Evolutionary conservation across 2,113 vertebrate genomes (phyloP).

Genomic region (Podarcis cretensis): DNA sequence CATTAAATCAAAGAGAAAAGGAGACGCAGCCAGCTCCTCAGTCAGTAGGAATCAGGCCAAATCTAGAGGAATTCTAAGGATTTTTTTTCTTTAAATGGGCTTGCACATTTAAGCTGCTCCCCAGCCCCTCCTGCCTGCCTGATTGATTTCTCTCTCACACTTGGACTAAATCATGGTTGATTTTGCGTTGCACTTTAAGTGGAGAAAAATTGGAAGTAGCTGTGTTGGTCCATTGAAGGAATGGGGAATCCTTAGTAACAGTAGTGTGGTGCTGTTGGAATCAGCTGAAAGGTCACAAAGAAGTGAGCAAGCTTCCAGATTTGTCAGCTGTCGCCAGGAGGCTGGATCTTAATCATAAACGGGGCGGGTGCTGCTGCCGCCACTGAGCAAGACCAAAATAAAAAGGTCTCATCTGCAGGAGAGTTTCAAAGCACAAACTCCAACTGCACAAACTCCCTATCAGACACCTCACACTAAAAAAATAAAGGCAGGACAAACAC

Average conservation of each 20-base stretch:
- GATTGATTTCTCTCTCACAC: not conserved
- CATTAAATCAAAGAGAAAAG: not conserved
- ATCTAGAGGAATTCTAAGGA: not conserved
- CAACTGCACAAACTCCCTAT: no score
- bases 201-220: not conserved
- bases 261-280: not conserved
- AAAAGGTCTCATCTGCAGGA: not conserved
- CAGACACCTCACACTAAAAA: no score
- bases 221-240: not conserved
- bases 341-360: not conserved
- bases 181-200: not conserved
- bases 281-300: not conserved
- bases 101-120: not conserved
- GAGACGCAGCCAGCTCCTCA: not conserved
- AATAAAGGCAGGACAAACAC: no score
- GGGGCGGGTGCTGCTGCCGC: not conserved
- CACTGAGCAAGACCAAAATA: no score
- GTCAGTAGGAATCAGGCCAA: not conserved
- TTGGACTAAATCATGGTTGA: not conserved
- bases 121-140: not conserved
- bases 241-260: not conserved
- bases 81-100: not conserved
- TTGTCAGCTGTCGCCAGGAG: not conserved
- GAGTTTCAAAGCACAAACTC: no score
- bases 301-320: not conserved